Conservation (phyloP, 2,888 invertebrate species). For the Unio delphinus region DNA sequence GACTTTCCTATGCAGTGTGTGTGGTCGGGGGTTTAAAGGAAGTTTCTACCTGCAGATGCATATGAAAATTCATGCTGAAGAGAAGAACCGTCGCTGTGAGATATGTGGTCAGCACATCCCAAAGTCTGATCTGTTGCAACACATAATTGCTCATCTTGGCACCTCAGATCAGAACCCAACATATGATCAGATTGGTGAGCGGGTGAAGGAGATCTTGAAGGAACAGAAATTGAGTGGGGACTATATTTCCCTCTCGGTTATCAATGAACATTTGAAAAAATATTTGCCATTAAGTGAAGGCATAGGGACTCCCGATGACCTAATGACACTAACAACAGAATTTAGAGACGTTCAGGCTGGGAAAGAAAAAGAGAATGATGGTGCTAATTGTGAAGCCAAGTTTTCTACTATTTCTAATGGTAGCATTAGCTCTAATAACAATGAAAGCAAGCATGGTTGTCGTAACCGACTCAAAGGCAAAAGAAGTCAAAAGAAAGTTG, state of each 20-base stretch:
- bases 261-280: too few relatives aligned
- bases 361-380: too few relatives aligned
- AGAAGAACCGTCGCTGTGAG: slow-evolving; percentile 15
- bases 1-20: slow-evolving; percentile 13
- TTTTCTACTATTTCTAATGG: too few relatives aligned
- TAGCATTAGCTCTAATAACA: too few relatives aligned
- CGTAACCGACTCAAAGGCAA: too few relatives aligned
- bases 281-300: too few relatives aligned
- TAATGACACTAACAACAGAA: too few relatives aligned
- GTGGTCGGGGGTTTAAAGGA: slow-evolving; percentile 21
- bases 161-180: slow-evolving; percentile 22
- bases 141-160: slow-evolving; percentile 18
- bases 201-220: slow-evolving; percentile 22
- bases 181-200: slow-evolving; percentile 21
- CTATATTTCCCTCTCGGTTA: too few relatives aligned
- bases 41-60: slow-evolving; percentile 33
- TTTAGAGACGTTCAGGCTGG: too few relatives aligned
- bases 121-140: slow-evolving; percentile 14
- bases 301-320: too few relatives aligned
- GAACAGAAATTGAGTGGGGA: slow-evolving; percentile 7
- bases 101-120: slow-evolving; percentile 22
- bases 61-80: slow-evolving; percentile 17
- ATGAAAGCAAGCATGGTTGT: too few relatives aligned
- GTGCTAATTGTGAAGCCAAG: too few relatives aligned
- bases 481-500: background rate